Evolutionary conservation across 2,797 vertebrate genomes (phyloP).

Genomic region (Ctenosaura bakeri): DNA sequence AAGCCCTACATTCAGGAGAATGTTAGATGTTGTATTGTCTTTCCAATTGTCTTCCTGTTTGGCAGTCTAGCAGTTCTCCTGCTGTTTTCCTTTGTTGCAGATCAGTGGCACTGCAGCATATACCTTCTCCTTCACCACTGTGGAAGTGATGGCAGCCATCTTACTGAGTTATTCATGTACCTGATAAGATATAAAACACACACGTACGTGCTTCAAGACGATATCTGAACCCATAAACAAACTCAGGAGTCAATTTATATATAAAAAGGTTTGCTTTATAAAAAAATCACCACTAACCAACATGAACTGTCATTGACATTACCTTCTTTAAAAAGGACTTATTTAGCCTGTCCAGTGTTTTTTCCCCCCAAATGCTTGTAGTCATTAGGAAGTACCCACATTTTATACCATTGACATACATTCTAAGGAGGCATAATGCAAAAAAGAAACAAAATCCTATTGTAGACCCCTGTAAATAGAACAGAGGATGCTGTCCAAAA

Average conservation of each 20-base stretch:
- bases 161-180: neutral
- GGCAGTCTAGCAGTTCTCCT: neutral
- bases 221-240: neutral
- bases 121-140: neutral
- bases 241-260: slow-evolving; percentile 16
- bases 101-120: neutral
- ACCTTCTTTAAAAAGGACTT: neutral
- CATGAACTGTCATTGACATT: slow-evolving; percentile 39
- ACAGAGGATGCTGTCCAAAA: neutral
- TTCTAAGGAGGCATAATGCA: slow-evolving; percentile 3
- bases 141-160: neutral
- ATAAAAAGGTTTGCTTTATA: slow-evolving; percentile 6
- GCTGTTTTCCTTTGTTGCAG: neutral
- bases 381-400: neutral
- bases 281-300: slow-evolving; percentile 15
- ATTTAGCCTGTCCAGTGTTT: slow-evolving; percentile 21
- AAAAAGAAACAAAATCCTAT: neutral
- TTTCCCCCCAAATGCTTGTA: neutral
- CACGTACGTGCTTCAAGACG: neutral
- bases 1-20: neutral
- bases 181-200: neutral
- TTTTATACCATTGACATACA: slow-evolving; percentile 4
- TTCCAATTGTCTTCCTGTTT: neutral
- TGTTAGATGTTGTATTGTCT: neutral
- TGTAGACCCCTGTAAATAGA: neutral